These are phyloP conservation scores for Lamellibrachia satsuma DNA, from an alignment of 2,888 invertebrate species.

Conservation along the genomic window DNA sequence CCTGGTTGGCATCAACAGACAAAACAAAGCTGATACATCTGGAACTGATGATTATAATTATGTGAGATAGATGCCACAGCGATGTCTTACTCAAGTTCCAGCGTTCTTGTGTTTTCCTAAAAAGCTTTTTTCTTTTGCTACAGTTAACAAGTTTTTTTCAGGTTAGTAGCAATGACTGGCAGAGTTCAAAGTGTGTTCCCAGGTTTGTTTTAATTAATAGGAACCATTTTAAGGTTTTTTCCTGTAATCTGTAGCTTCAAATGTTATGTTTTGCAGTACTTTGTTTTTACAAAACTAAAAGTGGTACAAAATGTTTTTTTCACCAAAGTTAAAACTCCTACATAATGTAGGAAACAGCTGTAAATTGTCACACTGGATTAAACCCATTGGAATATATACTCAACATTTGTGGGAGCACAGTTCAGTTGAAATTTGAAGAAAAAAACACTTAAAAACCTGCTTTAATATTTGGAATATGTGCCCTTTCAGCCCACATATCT, in stretches of 20 bases:
- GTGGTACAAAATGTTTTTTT: too few relatives aligned
- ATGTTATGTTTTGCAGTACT: too few relatives aligned
- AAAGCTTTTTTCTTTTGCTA: not conserved
- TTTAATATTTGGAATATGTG: not conserved
- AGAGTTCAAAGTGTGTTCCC: not conserved
- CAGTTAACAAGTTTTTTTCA: not conserved
- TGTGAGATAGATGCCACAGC: not conserved
- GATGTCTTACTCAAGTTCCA: not conserved
- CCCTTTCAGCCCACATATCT: not conserved
- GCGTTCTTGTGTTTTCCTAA: not conserved
- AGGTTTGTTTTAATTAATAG: not conserved
- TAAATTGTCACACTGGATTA: too few relatives aligned
- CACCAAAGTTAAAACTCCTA: too few relatives aligned
- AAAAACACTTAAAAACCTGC: too few relatives aligned
- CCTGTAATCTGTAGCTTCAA: too few relatives aligned
- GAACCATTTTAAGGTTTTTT: not conserved
- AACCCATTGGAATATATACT: too few relatives aligned
- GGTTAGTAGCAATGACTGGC: not conserved
- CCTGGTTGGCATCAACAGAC: not conserved
- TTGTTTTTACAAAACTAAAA: too few relatives aligned
- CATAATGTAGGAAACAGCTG: too few relatives aligned
- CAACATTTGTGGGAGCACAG: too few relatives aligned
- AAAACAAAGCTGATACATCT: not conserved
- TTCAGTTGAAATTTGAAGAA: too few relatives aligned
- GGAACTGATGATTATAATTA: not conserved